A percentile compares a stretch with the other conserved stretches of the same genome.
Evolutionary conservation across 2,113 vertebrate genomes (phyloP).

Genomic region (Brachypteracias leptosomus): DNA sequence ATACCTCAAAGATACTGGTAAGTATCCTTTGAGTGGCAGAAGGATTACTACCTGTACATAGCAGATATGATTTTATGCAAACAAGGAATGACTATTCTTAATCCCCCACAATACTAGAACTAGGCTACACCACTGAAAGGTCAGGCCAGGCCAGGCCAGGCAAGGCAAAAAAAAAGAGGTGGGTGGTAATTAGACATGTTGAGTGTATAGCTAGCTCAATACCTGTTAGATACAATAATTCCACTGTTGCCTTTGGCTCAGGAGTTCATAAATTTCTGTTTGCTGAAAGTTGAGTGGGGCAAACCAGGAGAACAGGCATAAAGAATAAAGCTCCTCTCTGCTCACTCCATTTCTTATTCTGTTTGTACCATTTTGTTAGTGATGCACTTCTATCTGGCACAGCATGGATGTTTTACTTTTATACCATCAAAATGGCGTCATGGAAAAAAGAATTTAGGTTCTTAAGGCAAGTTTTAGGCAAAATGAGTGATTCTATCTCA

Average conservation of each 20-base stretch:
- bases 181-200: not conserved
- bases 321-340: not conserved
- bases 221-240: not conserved
- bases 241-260: not conserved
- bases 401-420: not conserved
- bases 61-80: not conserved
- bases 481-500: not conserved
- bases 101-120: not conserved
- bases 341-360: not conserved
- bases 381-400: not conserved
- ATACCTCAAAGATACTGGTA: not conserved
- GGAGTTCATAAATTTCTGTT: not conserved
- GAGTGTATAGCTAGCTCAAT: not conserved
- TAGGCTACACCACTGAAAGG: not conserved
- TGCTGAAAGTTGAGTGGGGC: not conserved
- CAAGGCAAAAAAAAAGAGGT: not conserved
- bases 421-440: not conserved
- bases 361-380: not conserved
- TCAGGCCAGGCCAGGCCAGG: too few relatives aligned
- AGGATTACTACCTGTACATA: not conserved
- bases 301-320: not conserved
- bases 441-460: not conserved
- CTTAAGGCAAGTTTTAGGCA: not conserved
- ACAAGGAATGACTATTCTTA: not conserved
- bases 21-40: not conserved